phyloP scores from a whole-genome alignment of 1,140 invertebrate species.

The Ptiloglossa arizonensis region DNA sequence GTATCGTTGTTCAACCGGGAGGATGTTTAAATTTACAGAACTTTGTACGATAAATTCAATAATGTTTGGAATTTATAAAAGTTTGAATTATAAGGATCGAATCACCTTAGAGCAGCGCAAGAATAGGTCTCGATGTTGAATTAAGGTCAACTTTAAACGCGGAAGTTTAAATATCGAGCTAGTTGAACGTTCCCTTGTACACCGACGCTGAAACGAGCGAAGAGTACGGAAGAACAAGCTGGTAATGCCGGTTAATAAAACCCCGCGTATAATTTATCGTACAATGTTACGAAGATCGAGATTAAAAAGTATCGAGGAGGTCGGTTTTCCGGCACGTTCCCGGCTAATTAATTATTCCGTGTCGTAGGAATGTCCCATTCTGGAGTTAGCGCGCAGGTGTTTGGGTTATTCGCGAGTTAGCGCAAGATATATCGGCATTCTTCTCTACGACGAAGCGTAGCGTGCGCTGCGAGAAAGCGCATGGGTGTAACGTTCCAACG shows the following conservation, averaged over 20 bases:
- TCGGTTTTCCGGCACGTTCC: background rate
- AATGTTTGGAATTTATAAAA: too few relatives aligned
- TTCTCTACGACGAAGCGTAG: background rate
- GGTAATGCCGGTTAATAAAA: too few relatives aligned
- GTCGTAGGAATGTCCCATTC: constrained; percentile 26
- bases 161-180: too few relatives aligned
- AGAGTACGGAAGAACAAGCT: background rate
- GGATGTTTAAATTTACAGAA: too few relatives aligned
- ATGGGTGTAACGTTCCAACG: constrained; percentile 30
- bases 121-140: too few relatives aligned
- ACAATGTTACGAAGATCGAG: too few relatives aligned
- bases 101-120: too few relatives aligned
- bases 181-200: too few relatives aligned
- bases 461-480: constrained; percentile 1
- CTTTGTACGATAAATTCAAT: too few relatives aligned
- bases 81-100: too few relatives aligned
- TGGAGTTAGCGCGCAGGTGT: constrained; percentile 8
- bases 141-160: too few relatives aligned
- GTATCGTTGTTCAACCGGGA: too few relatives aligned
- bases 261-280: background rate
- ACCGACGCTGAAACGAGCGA: background rate
- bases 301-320: background rate
- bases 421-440: constrained; percentile 41
- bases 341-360: constrained; percentile 32
- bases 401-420: background rate